Evolutionary conservation across 2,113 vertebrate species (phyloP).

Genomic region (Pygoscelis antarcticus): DNA sequence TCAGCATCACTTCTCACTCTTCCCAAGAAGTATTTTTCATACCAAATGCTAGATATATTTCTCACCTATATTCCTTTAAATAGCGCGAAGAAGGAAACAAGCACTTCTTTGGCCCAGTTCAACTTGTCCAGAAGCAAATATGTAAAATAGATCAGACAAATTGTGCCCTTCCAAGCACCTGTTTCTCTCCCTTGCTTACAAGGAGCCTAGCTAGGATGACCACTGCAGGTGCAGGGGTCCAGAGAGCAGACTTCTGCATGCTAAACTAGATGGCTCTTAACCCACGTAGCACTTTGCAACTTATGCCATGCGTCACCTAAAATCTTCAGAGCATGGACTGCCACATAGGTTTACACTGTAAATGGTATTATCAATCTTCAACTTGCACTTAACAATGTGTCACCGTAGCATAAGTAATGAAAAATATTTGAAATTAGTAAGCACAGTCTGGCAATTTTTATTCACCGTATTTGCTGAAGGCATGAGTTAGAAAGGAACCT

Average conservation of each 20-base stretch:
- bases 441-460: neutral
- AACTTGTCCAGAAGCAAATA: neutral
- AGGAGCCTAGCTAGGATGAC: neutral
- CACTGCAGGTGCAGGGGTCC: neutral
- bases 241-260: neutral
- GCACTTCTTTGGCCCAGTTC: neutral
- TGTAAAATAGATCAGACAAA: neutral
- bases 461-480: neutral
- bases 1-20: neutral
- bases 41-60: neutral
- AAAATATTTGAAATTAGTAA: neutral
- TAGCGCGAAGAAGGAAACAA: neutral
- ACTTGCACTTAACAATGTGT: neutral
- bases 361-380: neutral
- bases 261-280: neutral
- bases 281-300: accelerated
- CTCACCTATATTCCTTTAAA: neutral
- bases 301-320: accelerated
- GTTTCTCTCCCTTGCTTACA: neutral
- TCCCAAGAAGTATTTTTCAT: neutral
- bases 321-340: neutral
- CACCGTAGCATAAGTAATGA: neutral
- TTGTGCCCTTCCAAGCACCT: neutral
- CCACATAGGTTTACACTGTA: neutral
- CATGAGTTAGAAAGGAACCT: neutral